Percentiles rank a stretch among this genome's conserved stretches.
Evolutionary conservation across 2,797 vertebrate genomes (phyloP).

Genomic region (Galaxias olidus): DNA sequence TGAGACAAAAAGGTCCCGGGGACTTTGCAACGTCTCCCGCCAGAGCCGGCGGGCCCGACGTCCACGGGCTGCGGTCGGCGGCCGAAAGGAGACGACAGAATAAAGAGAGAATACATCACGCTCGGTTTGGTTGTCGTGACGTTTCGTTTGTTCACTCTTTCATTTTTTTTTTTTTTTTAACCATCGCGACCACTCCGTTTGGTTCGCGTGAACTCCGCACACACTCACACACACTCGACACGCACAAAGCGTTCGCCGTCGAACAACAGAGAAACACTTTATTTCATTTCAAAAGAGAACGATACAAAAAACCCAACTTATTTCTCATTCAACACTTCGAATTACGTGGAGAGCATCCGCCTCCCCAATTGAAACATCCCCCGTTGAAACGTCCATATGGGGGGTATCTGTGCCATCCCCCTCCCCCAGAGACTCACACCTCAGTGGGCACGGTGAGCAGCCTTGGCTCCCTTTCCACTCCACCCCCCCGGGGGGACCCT

Average conservation of each 20-base stretch:
- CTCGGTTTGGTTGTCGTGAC: constrained; percentile 28
- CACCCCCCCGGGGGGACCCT: constrained; percentile 77
- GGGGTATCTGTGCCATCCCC: constrained; percentile 56
- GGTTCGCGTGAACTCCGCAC: constrained; percentile 18
- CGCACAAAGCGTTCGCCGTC: constrained; percentile 1
- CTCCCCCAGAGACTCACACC: constrained; percentile 61
- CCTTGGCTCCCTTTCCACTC: constrained; percentile 67
- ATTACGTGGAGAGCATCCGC: no score
- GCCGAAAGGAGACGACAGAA: constrained; percentile 11
- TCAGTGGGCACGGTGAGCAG: constrained; percentile 67
- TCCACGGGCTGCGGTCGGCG: constrained; percentile 51
- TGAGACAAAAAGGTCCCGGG: constrained; percentile 55
- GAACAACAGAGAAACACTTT: no score
- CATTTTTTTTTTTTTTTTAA: no score
- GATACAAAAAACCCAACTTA: no score
- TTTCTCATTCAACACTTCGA: no score
- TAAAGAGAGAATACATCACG: constrained; percentile 28
- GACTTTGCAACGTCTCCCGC: constrained; percentile 53
- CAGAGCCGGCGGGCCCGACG: constrained; percentile 50
- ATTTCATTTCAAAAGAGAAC: constrained; percentile 31
- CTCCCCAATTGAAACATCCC: no score
- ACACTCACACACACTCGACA: constrained; percentile 32
- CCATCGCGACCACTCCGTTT: no score
- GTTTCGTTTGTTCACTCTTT: constrained; percentile 26
- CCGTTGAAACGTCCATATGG: constrained; percentile 24